Conservation (phyloP, 2,797 vertebrate genomes). For the Acrocephalus scirpaceus region DNA sequence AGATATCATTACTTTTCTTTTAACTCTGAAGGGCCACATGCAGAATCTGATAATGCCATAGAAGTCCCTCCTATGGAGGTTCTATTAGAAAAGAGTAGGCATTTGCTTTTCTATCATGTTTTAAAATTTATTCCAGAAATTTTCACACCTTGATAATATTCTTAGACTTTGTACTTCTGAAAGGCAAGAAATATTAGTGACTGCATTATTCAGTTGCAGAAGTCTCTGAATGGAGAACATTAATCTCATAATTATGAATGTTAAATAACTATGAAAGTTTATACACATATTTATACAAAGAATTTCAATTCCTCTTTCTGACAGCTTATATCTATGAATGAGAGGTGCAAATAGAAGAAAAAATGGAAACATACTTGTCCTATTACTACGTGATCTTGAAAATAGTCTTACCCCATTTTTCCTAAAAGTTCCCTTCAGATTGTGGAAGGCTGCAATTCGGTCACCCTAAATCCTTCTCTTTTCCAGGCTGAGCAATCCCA, state of each 20-base stretch:
- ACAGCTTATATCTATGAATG: neutral
- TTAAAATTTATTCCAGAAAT: neutral
- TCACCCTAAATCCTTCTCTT: neutral
- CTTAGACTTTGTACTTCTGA: neutral
- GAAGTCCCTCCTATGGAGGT: neutral
- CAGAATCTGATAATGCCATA: neutral
- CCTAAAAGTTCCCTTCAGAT: neutral
- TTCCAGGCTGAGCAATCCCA: neutral
- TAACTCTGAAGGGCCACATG: neutral
- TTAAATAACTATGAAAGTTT: neutral
- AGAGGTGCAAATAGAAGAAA: neutral
- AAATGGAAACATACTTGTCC: neutral
- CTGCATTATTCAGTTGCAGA: neutral
- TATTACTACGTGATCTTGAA: neutral
- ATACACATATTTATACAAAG: neutral
- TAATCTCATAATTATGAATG: neutral
- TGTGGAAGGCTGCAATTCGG: neutral
- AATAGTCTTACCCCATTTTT: neutral
- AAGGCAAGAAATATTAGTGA: neutral
- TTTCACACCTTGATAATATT: neutral
- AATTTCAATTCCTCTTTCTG: neutral
- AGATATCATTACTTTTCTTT: neutral
- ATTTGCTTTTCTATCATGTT: neutral
- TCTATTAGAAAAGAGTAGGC: neutral
- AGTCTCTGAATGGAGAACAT: neutral